These are phyloP conservation scores for Pterocles gutturalis DNA, from an alignment of 2,113 vertebrate species.

Conservation along the genomic window DNA sequence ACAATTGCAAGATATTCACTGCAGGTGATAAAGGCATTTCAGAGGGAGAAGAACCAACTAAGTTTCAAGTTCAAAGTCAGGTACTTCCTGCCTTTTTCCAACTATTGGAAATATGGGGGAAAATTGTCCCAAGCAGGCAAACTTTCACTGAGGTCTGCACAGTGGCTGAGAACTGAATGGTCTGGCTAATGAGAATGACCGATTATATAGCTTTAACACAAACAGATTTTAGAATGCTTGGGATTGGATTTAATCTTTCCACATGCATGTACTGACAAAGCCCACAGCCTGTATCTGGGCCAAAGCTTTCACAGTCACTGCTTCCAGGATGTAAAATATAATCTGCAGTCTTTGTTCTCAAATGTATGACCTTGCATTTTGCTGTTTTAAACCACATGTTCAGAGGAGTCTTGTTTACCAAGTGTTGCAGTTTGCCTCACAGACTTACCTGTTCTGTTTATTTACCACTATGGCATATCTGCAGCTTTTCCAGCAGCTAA, in stretches of 20 bases:
- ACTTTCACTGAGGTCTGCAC: background rate
- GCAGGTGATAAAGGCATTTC: background rate
- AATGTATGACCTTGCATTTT: background rate
- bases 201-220: background rate
- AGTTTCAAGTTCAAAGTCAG: background rate
- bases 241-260: background rate
- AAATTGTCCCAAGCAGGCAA: background rate
- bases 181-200: background rate
- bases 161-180: background rate
- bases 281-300: background rate
- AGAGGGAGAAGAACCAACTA: background rate
- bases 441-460: background rate
- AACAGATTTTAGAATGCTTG: background rate
- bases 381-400: constrained; percentile 1
- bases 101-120: background rate
- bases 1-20: background rate
- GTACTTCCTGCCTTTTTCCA: background rate
- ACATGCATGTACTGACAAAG: background rate
- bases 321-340: background rate
- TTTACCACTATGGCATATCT: background rate
- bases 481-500: background rate
- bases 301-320: background rate
- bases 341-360: background rate
- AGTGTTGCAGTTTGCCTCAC: background rate
- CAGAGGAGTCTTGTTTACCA: background rate